Conservation (phyloP, 2,888 invertebrate species). For the Mimas tiliae region DNA sequence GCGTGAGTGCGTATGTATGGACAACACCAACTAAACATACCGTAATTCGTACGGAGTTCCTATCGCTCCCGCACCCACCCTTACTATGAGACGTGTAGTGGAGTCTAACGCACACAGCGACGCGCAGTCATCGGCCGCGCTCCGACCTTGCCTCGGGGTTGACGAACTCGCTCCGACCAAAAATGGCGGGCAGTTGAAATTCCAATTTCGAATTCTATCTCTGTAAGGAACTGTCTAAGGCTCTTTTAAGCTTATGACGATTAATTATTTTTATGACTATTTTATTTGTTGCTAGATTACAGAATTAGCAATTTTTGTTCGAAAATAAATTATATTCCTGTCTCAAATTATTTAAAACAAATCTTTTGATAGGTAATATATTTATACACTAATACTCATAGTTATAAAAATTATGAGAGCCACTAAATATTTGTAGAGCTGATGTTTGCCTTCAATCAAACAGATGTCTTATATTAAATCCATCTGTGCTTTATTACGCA, state of each 20-base stretch:
- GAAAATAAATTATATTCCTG: too few relatives aligned
- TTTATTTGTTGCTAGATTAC: background rate
- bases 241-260: conserved; percentile 27
- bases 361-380: too few relatives aligned
- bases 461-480: background rate
- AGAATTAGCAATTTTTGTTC: background rate
- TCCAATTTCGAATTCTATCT: conserved; percentile 39
- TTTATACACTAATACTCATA: too few relatives aligned
- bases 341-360: too few relatives aligned
- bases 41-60: conserved; percentile 9
- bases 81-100: conserved; percentile 21
- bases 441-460: background rate
- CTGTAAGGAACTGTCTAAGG: conserved; percentile 10
- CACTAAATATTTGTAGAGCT: background rate
- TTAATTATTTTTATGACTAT: background rate
- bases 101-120: conserved; percentile 21
- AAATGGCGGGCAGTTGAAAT: conserved; percentile 53
- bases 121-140: conserved; percentile 64
- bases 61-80: conserved; percentile 26
- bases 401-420: background rate
- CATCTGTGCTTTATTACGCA: background rate
- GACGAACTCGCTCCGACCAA: conserved; percentile 60
- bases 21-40: background rate
- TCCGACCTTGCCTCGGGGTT: conserved; percentile 74
- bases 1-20: too few relatives aligned